Percentiles rank a stretch among this genome's conserved stretches.
Evolutionary conservation across 2,113 vertebrate genomes (phyloP).

Genomic region (Notechis scutatus): DNA sequence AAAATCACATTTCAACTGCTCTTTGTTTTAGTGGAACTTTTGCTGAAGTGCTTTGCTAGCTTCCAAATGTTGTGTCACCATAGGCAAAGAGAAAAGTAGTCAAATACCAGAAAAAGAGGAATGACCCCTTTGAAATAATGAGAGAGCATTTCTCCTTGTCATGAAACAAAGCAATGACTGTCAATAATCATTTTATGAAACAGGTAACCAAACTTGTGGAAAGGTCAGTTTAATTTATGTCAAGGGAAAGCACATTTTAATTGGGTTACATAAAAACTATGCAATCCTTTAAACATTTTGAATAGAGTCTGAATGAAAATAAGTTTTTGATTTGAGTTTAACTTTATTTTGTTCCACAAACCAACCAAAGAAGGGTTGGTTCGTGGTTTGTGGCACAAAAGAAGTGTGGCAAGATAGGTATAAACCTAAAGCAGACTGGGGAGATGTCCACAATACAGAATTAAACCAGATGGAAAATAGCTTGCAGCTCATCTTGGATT

Average conservation of each 20-base stretch:
- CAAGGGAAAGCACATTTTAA: background rate
- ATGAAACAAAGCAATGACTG: background rate
- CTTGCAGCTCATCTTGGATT: background rate
- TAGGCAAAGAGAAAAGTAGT: background rate
- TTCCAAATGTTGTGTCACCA: background rate
- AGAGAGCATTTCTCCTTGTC: background rate
- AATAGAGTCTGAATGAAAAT: background rate
- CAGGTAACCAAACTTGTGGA: background rate
- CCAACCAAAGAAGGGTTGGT: background rate
- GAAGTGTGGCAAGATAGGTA: background rate
- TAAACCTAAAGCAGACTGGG: background rate
- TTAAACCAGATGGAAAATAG: background rate
- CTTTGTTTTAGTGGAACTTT: background rate
- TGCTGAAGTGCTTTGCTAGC: background rate
- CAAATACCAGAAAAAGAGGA: background rate
- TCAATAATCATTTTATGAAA: background rate
- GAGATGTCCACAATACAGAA: background rate
- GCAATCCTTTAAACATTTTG: background rate
- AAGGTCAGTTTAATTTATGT: background rate
- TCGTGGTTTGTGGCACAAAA: background rate
- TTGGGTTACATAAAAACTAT: background rate
- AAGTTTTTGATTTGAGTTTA: background rate
- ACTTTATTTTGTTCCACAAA: background rate
- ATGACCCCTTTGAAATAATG: background rate
- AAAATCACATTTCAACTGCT: background rate